Evolutionary conservation across 2,113 vertebrate species (phyloP).

Genomic region (Miniopterus natalensis): DNA sequence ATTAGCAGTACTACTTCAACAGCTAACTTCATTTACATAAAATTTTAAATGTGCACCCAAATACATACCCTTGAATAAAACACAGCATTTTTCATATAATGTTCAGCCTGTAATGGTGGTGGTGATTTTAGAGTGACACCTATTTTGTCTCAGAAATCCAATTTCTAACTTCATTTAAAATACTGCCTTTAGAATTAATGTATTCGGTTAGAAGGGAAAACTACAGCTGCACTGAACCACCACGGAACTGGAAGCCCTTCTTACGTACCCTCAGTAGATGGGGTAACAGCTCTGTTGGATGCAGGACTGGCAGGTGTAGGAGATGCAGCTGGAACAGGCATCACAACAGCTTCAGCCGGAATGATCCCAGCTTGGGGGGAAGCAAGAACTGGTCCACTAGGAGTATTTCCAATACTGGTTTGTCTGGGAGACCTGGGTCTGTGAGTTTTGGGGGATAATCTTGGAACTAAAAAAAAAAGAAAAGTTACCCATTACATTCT

Average conservation of each 20-base stretch:
- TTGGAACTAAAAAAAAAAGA: conserved; percentile 88
- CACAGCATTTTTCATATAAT: not conserved
- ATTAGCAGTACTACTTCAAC: not conserved
- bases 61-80: not conserved
- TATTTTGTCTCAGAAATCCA: not conserved
- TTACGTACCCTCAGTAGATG: conserved; percentile 92
- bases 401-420: conserved; percentile 90
- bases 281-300: conserved; percentile 93
- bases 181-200: not conserved
- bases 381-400: conserved; percentile 91
- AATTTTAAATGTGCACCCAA: not conserved
- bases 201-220: not conserved
- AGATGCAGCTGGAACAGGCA: conserved; percentile 92
- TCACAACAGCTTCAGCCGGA: conserved; percentile 91
- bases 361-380: conserved; percentile 94
- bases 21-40: conserved; percentile 40
- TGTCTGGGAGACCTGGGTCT: conserved; percentile 98
- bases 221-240: not conserved
- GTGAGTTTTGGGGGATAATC: conserved; percentile 93
- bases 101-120: not conserved
- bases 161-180: conserved; percentile 22
- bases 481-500: conserved; percentile 74
- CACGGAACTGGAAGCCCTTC: not conserved
- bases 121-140: not conserved
- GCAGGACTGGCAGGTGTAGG: conserved; percentile 95